Conservation (phyloP, 2,888 invertebrate species). For the Congeria kusceri region DNA sequence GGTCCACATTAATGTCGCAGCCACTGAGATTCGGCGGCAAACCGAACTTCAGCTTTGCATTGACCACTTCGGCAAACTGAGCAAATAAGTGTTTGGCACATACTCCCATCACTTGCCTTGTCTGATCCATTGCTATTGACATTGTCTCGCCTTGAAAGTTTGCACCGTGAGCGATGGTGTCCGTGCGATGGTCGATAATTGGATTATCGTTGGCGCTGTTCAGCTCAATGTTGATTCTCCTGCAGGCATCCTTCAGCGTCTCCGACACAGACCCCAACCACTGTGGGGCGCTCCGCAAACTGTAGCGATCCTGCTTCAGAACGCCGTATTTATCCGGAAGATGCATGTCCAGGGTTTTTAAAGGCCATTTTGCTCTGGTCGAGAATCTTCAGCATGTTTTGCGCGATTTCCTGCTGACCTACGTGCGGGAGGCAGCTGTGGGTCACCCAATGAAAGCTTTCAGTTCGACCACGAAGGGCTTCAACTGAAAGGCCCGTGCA, state of each 20-base stretch:
- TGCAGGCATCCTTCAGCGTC: slow-evolving; percentile 20
- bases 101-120: slow-evolving; percentile 68
- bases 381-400: slow-evolving; percentile 31
- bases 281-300: slow-evolving; percentile 35
- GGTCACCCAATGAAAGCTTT: slow-evolving; percentile 36
- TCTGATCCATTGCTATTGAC: slow-evolving; percentile 66
- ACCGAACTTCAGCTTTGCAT: slow-evolving; percentile 62
- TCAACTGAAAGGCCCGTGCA: slow-evolving; percentile 34
- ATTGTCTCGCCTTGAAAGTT: slow-evolving; percentile 46
- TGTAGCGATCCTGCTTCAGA: slow-evolving; percentile 42
- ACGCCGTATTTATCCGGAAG: slow-evolving; percentile 24
- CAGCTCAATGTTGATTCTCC: slow-evolving; percentile 32
- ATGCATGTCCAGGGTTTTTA: slow-evolving; percentile 27
- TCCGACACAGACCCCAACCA: slow-evolving; percentile 44
- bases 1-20: slow-evolving; percentile 62
- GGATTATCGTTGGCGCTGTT: slow-evolving; percentile 42
- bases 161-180: slow-evolving; percentile 23
- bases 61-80: slow-evolving; percentile 71
- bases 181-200: slow-evolving; percentile 44
- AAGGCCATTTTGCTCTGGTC: slow-evolving; percentile 32
- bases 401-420: slow-evolving; percentile 44
- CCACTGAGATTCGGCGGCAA: slow-evolving; percentile 73
- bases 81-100: slow-evolving; percentile 73
- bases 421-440: slow-evolving; percentile 31
- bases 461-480: slow-evolving; percentile 31